Base-by-base conservation (phyloP, 2,113 vertebrate species). In the Xiphophorus couchianus region DNA sequence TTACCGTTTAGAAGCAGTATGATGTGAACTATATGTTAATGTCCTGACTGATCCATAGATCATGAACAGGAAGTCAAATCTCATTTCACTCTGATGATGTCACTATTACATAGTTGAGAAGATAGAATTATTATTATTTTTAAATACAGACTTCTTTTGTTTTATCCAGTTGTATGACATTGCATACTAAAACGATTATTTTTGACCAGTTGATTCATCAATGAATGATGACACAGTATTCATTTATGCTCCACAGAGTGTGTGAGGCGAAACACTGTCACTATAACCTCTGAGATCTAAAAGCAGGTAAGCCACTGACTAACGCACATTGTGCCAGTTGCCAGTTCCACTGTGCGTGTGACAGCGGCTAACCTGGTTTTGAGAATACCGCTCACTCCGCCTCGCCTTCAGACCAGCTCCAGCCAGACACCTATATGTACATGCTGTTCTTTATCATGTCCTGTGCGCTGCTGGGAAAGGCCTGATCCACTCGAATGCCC, bases 291-390 rank as follows among this genome's bases (percentile, higher is more conserved):
- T 89, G 82, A 81, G 13, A 87, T 97, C 97, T 96, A 94, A 96
- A 95, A 94, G 95, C 95, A 97, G 97, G 97, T 97, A 94, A 98
- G 98, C 97, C 98, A 96, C 97, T 99, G 98, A 98, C 98, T 98
- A 98, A 97, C 95, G 97, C 97, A 99, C 97, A 99, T 97, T 99
- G 98, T 94, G 98, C 94, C 92, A 95, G 84, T 95, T 95, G 79
- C 82, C 80, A 93, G 89, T 93, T 94, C 97, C 97, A 99, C 98
- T 99, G 98, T 99, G 98, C 98, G 98, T 99, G 98, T 98, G 98
- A 99, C 98, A 99, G 98, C 98, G 98, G 98, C 98, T 98, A 98
- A 98, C 96, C 96, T 96, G 97, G 93, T 95, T 96, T 96, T 98
- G 95, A 97, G 95, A 96, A 92, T 86, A 89, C 92, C 93, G 74